Evolutionary conservation across 2,888 invertebrate genomes (phyloP).

Genomic region (Danaus chrysippus): DNA sequence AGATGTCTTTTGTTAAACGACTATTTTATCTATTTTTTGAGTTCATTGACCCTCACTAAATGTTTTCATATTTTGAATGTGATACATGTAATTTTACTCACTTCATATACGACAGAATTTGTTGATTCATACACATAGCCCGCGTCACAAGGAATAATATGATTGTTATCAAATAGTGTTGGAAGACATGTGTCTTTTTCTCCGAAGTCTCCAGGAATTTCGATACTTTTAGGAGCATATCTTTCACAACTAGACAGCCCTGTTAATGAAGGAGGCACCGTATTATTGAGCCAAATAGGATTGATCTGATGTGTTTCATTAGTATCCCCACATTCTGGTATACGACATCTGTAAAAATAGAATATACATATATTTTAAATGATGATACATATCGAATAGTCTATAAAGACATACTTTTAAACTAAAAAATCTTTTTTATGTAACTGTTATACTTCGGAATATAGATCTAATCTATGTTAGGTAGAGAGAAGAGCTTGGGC

Average conservation of each 20-base stretch:
- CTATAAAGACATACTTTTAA: no score
- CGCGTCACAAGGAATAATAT: constrained; percentile 31
- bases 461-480: no score
- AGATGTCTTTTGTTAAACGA: background rate
- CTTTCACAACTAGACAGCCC: constrained; percentile 58
- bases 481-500: no score
- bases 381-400: no score
- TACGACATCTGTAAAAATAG: constrained; percentile 57
- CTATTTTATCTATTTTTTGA: background rate
- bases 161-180: constrained; percentile 41
- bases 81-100: constrained; percentile 26
- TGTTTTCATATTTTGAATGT: background rate
- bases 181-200: constrained; percentile 43
- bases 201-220: constrained; percentile 32
- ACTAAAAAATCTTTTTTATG: no score
- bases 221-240: constrained; percentile 39
- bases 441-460: no score
- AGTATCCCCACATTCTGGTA: constrained; percentile 60
- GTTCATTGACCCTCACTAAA: background rate
- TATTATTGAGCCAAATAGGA: constrained; percentile 55
- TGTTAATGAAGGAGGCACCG: constrained; percentile 47
- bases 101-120: constrained; percentile 43
- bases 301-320: constrained; percentile 31
- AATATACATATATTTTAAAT: no score
- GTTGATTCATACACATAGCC: constrained; percentile 36